Evolutionary conservation across 2,113 vertebrate genomes (phyloP).

Genomic region (Otus sunia): DNA sequence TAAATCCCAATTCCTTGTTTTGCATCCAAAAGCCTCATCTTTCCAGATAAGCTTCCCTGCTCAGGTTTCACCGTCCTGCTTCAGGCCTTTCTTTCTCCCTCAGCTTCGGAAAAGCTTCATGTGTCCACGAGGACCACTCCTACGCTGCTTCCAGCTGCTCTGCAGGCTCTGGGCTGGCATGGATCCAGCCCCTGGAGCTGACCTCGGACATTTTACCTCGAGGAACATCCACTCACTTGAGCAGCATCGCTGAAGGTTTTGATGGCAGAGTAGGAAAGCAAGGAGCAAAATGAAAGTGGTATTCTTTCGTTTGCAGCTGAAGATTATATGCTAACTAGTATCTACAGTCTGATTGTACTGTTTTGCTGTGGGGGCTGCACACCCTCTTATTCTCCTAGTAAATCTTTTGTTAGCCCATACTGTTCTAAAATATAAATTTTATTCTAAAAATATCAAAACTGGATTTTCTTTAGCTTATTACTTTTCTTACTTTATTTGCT

Average conservation of each 20-base stretch:
- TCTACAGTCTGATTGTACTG: background rate
- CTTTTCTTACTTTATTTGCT: background rate
- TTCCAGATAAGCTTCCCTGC: background rate
- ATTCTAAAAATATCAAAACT: background rate
- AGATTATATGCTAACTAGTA: background rate
- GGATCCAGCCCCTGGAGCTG: background rate
- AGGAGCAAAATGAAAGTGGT: background rate
- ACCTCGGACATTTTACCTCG: background rate
- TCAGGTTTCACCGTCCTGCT: background rate
- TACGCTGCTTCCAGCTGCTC: background rate
- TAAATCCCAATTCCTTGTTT: background rate
- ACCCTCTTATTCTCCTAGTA: background rate
- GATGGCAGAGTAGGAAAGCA: background rate
- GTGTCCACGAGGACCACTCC: background rate
- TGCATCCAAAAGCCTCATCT: background rate
- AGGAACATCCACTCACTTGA: background rate
- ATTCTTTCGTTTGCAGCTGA: background rate
- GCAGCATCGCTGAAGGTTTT: background rate
- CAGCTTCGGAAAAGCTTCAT: background rate
- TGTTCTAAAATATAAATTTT: background rate
- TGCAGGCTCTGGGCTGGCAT: background rate
- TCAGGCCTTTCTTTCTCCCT: background rate
- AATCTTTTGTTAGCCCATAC: background rate
- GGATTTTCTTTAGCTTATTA: background rate
- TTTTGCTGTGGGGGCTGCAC: background rate